Percentiles rank a stretch among this genome's conserved stretches.
Conservation (phyloP, 2,888 invertebrate genomes). For the Uloborus plumipes region DNA sequence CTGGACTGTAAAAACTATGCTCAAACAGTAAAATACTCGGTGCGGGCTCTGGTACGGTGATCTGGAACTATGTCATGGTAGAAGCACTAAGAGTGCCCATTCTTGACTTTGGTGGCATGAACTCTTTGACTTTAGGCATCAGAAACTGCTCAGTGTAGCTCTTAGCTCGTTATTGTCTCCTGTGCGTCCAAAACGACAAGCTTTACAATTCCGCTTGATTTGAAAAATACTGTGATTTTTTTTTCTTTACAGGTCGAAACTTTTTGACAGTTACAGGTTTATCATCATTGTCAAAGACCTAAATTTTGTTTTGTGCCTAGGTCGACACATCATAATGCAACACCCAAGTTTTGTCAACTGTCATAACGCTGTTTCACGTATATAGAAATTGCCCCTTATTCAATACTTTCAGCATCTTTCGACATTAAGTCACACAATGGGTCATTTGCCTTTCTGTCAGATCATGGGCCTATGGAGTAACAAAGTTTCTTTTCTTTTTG, state of each 20-base stretch:
- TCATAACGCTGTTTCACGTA: background rate
- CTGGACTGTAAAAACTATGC: too few species aligned
- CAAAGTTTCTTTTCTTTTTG: slow-evolving; percentile 4
- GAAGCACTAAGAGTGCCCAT: too few species aligned
- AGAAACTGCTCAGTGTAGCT: too few species aligned
- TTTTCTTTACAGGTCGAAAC: background rate
- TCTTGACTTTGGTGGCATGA: too few species aligned
- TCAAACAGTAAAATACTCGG: too few species aligned
- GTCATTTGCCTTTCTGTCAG: slow-evolving; percentile 9
- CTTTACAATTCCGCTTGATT: background rate
- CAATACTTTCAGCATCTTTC: background rate
- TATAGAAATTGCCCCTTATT: too few species aligned
- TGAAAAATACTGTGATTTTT: background rate
- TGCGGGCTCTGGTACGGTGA: too few species aligned
- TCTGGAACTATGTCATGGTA: too few species aligned
- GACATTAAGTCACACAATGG: background rate
- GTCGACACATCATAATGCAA: background rate
- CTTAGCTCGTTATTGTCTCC: too few species aligned
- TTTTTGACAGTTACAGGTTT: background rate
- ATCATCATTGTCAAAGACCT: too few species aligned
- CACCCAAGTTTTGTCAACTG: background rate
- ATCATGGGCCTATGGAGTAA: background rate
- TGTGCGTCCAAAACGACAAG: background rate
- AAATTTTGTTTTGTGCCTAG: background rate
- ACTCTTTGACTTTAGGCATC: too few species aligned